These are phyloP conservation scores for Daktulosphaira vitifoliae DNA, from an alignment of 1,140 invertebrate species.

Conservation along the genomic window DNA sequence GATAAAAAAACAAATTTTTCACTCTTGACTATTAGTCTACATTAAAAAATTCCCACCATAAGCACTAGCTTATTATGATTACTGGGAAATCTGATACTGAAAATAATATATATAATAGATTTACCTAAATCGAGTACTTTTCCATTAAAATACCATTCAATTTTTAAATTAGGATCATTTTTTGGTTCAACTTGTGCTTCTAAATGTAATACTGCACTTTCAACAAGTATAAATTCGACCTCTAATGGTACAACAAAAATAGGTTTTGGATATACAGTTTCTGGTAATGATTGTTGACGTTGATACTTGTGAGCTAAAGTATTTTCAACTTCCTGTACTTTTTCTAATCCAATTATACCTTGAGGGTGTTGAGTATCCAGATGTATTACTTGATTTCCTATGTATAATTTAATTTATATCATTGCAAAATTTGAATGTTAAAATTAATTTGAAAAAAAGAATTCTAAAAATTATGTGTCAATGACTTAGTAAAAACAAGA, in stretches of 20 bases:
- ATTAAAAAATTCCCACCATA: too few relatives aligned
- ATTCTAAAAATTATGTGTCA: too few relatives aligned
- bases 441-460: neutral
- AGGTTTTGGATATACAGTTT: conserved; percentile 73
- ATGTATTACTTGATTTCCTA: conserved; percentile 62
- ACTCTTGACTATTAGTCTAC: too few relatives aligned
- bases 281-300: conserved; percentile 55
- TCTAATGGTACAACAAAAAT: conserved; percentile 75
- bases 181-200: conserved; percentile 92
- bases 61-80: too few relatives aligned
- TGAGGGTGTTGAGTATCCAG: conserved; percentile 84
- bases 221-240: conserved; percentile 73
- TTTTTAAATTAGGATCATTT: conserved; percentile 89
- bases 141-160: conserved; percentile 91
- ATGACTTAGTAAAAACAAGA: neutral
- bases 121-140: conserved; percentile 69
- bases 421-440: neutral
- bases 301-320: conserved; percentile 60
- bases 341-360: conserved; percentile 73
- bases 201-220: conserved; percentile 82
- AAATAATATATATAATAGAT: too few relatives aligned
- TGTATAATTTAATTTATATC: neutral
- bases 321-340: conserved; percentile 74
- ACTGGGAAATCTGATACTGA: too few relatives aligned
- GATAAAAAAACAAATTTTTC: too few relatives aligned